Evolutionary conservation across 2,888 invertebrate species (phyloP).

Genomic region (Ctena decussata): DNA sequence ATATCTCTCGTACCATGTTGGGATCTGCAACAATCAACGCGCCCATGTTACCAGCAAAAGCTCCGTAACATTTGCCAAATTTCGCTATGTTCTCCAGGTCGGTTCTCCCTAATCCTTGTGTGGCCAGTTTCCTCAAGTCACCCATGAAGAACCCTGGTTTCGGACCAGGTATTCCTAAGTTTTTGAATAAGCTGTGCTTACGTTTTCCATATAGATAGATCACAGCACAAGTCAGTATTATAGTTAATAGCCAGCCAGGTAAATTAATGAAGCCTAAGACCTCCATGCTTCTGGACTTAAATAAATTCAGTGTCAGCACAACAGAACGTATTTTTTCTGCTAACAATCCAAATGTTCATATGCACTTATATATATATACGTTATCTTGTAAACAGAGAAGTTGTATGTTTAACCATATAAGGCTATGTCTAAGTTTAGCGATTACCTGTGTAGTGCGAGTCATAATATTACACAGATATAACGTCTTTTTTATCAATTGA

Average conservation of each 20-base stretch:
- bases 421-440: too few relatives aligned
- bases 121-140: constrained; percentile 32
- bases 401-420: too few relatives aligned
- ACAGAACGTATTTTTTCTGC: too few relatives aligned
- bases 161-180: constrained; percentile 49
- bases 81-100: constrained; percentile 51
- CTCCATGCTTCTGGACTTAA: constrained; percentile 6
- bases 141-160: constrained; percentile 43
- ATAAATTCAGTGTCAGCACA: too few relatives aligned
- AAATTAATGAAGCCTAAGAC: constrained; percentile 26
- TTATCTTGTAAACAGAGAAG: too few relatives aligned
- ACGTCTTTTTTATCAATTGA: too few relatives aligned
- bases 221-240: constrained; percentile 6
- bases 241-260: constrained; percentile 30
- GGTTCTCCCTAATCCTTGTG: constrained; percentile 44
- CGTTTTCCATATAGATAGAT: constrained; percentile 35
- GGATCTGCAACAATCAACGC: constrained; percentile 63
- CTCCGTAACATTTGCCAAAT: constrained; percentile 57
- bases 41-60: constrained; percentile 58
- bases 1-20: constrained; percentile 66
- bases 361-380: too few relatives aligned
- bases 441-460: too few relatives aligned
- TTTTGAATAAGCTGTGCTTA: constrained; percentile 40
- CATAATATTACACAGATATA: too few relatives aligned
- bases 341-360: too few relatives aligned